These are phyloP conservation scores for Limnephilus lunatus DNA, from an alignment of 2,888 invertebrate genomes.

Conservation along the genomic window DNA sequence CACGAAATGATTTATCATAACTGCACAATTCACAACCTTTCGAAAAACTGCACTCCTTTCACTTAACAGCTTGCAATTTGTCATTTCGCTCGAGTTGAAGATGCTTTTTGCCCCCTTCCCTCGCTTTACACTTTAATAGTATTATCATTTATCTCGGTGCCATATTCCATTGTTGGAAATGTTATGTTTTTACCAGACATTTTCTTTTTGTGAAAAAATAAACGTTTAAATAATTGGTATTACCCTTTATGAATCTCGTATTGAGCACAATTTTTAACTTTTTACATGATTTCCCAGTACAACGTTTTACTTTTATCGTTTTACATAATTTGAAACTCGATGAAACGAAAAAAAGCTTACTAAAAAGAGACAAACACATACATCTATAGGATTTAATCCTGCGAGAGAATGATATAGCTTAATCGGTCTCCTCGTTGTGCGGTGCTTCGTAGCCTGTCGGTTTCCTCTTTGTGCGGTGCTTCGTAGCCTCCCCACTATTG, in stretches of 20 bases:
- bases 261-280: neutral
- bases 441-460: too few relatives aligned
- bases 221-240: neutral
- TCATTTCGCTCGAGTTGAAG: neutral
- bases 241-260: too few relatives aligned
- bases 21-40: neutral
- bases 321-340: too few relatives aligned
- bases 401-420: too few relatives aligned
- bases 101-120: neutral
- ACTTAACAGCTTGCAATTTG: neutral
- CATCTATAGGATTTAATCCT: too few relatives aligned
- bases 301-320: too few relatives aligned
- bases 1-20: neutral
- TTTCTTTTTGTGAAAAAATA: neutral
- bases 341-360: too few relatives aligned
- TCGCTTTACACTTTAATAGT: neutral
- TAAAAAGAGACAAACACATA: too few relatives aligned
- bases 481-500: too few relatives aligned
- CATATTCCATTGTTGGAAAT: neutral
- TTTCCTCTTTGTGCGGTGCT: too few relatives aligned
- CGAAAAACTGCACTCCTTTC: conserved; percentile 7
- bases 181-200: neutral
- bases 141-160: neutral
- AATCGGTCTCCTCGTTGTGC: too few relatives aligned
- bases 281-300: neutral